Conservation (phyloP, 2,888 invertebrate species). For the Deroplatys truncata region DNA sequence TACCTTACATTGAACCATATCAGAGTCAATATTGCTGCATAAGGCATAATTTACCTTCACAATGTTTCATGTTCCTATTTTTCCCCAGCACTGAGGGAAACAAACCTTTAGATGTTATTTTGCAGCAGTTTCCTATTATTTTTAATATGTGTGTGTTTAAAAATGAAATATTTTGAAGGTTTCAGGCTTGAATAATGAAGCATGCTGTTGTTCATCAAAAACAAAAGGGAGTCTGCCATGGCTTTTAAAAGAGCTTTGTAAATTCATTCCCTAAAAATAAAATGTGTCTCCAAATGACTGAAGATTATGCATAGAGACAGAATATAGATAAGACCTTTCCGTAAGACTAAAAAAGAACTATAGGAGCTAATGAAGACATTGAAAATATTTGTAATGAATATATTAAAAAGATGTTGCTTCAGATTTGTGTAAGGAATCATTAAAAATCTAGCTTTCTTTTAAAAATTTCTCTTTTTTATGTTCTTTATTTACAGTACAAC, state of each 20-base stretch:
- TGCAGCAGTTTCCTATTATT: neutral
- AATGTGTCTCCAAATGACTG: neutral
- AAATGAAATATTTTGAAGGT: neutral
- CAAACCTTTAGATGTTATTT: neutral
- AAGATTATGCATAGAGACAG: neutral
- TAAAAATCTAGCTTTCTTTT: no score
- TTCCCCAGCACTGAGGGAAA: neutral
- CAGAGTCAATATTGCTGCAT: conserved; percentile 13
- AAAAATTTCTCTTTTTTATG: no score
- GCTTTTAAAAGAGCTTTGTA: neutral
- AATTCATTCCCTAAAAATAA: neutral
- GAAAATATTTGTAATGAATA: no score
- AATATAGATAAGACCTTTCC: no score
- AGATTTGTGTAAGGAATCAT: no score
- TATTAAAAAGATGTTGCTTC: no score
- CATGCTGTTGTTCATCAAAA: neutral
- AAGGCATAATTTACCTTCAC: neutral
- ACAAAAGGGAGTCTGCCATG: neutral
- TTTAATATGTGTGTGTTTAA: neutral
- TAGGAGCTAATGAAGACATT: no score
- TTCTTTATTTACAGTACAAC: no score
- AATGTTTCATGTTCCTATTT: conserved; percentile 24
- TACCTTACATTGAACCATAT: conserved; percentile 7
- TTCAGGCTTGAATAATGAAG: neutral
- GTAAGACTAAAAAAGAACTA: no score